Evolutionary conservation across 2,797 vertebrate genomes (phyloP), one percentile per base, ranked within the genome.

Genomic region (Thalassophryne amazonica): DNA sequence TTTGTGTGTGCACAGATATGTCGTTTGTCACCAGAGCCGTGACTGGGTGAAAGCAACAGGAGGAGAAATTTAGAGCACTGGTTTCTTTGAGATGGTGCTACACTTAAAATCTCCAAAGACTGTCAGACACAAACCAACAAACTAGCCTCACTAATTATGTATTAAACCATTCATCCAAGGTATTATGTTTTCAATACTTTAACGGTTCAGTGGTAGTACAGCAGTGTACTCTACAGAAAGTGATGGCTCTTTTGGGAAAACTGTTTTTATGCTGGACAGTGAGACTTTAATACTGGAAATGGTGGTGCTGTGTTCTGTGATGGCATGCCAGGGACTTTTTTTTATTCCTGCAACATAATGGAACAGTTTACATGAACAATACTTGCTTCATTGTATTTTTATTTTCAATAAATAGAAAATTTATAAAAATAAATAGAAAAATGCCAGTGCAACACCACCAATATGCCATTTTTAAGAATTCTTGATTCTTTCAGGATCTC

Each of bases 111-210:
- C 75, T 84, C 76, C 21, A 21, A 78, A 77, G 77, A 81, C 69
- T 34, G 56, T 66, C 63, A 60, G 39, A 66, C 60, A 69, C 55
- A 81, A 71, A 79, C 60, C 70, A 78, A 62, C 69, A 77, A 62
- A 84, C 63, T 73, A 76, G 60, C 41, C 55, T 54, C 63, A 76
- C 85, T 76, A 82, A 85, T 85, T 82, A 84, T 84, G 70, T 65
- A 87, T 83, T 71, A 79, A 70, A 79, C 20, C 52, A 66, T 74
- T 79, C 77, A 83, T 78, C 70, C 72, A 64, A 61, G 33, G 51
- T 76, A 69, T 74, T 71, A 56, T 69, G 67, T 62, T 77, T 71
- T 69, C 67, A 63, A 39, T 73, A 65, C 64, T 69, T 77, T 60
- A 73, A 59, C n/a, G 42, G 67, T 67, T 76, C 58, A 68, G 58